Base-by-base conservation (phyloP, 2,113 vertebrate species). In the Ciconia boyciana region DNA sequence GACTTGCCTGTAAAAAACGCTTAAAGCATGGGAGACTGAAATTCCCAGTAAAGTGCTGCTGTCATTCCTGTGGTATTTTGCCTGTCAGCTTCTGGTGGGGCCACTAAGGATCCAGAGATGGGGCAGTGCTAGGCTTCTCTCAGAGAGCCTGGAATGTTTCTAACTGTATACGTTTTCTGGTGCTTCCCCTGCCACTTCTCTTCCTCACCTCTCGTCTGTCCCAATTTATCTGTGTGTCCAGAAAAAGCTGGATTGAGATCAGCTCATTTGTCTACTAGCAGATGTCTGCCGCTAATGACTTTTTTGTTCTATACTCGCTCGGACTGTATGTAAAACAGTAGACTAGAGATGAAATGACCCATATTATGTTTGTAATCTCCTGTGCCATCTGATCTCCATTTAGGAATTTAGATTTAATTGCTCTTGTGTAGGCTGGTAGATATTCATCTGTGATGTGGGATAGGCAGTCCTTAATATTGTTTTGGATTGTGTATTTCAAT, bases 401-500 rank as follows among this genome's bases (percentile, higher is more conserved):
- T 84, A 92, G 58, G 46, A 95, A 90, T 92, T 96, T 84, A 68
- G 77, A 62, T 93, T 77, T 93, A 94, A 95, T 91, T 94, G 46
- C 80, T 86, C 46, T 61, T 84, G 87, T 94, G 86, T 96, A 95
- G 93, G 87, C 75, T 87, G 82, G 41, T 86, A 93, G 93, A 75
- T 95, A 90, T 36, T 83, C 3, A 81, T 88, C 81, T 95, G 49
- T 86, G 64, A 84, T 84, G 70, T 85, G 72, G 74, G 74, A 68
- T 85, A 83, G 66, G 49, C 52, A 81, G 51, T 41, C 31, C 51
- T 90, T 90, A 85, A 88, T 68, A 9, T 57, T 91, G 64, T 93
- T 96, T 96, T 92, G 26, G 68, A 68, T 86, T 44, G 9, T 70
- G 31, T 20, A 57, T 88, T 95, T 96, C 31, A 83, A 14, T 60